Evolutionary conservation across 1,140 invertebrate species (phyloP), one percentile per base, ranked within the genome.

Genomic region (Drosophila guanche): DNA sequence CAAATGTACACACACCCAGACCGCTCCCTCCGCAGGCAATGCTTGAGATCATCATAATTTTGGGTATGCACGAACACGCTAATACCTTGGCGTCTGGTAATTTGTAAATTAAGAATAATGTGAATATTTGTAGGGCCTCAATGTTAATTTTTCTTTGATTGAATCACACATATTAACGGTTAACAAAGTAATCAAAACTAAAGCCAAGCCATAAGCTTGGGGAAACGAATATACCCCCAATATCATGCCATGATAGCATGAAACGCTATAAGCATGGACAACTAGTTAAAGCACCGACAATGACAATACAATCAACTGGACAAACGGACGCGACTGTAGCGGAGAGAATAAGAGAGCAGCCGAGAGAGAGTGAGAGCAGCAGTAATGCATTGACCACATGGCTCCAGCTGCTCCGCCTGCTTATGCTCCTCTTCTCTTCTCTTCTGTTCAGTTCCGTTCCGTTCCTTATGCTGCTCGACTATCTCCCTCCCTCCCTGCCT

Each of bases 261-360:
- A 25, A 41, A 51, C 5, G 29, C 8, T 37, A 6, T 25, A 5
- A 22, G 2, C 7, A 14, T 23, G 72, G 54, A 50, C 43, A 59
- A 59, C 71, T 67, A 37, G 43, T 52, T 37, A 48, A 57, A 54
- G 62, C 41, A 37, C 29, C 33, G 51, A 79, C 62, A 78, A 80
- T 77, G 76, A 80, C 76, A 79, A 79, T 75, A 79, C 76, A 79
- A 79, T 79, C 76, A 80, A 80, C 57, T 80, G 70, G 42, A 43
- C 43, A 41, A 10, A 16, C 37, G 41, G 40, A 43, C 37, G 23
- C 53, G 33, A 43, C 53, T 43, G 3, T 4, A 12, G 33, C 10
- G 4, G 10, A 41, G 16, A 20, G 27, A 23, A 55, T n/a, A 7
- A 7, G 40, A 55, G 43, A 14, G 48, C 16, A 20, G 16, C 16